Evolutionary conservation across 2,113 vertebrate species (phyloP).

Genomic region (Cariama cristata): DNA sequence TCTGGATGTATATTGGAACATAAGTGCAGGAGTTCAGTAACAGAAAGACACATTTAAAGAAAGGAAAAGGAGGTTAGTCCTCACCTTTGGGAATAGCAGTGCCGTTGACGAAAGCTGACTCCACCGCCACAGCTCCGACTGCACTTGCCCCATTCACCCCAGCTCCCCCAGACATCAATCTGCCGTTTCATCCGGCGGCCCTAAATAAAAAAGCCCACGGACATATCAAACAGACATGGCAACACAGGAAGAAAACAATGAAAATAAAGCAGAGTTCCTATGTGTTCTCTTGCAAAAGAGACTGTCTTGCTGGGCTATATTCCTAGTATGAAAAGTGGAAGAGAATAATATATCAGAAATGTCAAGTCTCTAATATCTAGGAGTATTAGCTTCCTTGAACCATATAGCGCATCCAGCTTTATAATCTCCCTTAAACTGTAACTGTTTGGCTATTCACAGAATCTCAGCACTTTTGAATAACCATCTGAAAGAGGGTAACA

Average conservation of each 20-base stretch:
- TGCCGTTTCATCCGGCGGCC: conserved; percentile 45
- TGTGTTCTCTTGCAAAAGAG: not conserved
- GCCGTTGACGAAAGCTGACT: conserved; percentile 82
- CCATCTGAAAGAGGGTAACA: not conserved
- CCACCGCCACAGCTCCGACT: conserved; percentile 92
- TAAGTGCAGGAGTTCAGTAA: not conserved
- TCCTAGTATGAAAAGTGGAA: not conserved
- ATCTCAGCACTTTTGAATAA: not conserved
- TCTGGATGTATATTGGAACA: not conserved
- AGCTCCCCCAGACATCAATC: conserved; percentile 85
- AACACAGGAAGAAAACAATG: not conserved
- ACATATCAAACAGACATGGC: not conserved
- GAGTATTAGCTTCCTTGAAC: not conserved
- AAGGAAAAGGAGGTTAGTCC: not conserved
- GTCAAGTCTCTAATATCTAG: not conserved
- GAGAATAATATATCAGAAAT: not conserved
- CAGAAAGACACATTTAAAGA: not conserved
- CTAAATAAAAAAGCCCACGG: conserved; percentile 31
- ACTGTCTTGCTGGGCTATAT: not conserved
- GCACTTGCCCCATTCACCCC: conserved; percentile 88
- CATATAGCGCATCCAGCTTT: not conserved
- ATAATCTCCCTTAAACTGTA: not conserved
- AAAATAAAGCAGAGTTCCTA: not conserved
- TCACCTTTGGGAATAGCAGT: conserved; percentile 88
- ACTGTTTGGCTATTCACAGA: not conserved